Conservation (phyloP, 1,140 invertebrate genomes). For the Coelopa frigida region DNA sequence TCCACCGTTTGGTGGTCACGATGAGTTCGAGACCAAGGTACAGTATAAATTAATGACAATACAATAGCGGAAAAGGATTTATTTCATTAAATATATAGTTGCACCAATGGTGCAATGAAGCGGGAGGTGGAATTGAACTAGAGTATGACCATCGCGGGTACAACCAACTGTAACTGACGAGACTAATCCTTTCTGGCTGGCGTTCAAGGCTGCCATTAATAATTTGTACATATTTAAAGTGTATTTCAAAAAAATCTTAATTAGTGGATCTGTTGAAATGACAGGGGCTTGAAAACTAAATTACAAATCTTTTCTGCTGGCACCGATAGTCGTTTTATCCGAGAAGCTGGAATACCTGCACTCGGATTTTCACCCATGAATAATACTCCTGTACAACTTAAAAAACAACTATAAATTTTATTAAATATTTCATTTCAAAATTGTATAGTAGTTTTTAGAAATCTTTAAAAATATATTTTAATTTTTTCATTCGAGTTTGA, state of each 20-base stretch:
- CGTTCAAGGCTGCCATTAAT: slow-evolving; percentile 59
- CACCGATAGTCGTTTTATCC: slow-evolving; percentile 68
- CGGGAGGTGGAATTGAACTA: slow-evolving; percentile 64
- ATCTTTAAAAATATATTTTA: too few species aligned
- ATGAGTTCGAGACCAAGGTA: slow-evolving; percentile 10
- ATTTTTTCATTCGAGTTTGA: too few species aligned
- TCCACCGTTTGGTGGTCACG: slow-evolving; percentile 61
- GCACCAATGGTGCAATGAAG: slow-evolving; percentile 50
- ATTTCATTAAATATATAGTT: slow-evolving; percentile 57
- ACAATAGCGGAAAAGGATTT: slow-evolving; percentile 54
- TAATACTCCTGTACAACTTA: slow-evolving; percentile 59
- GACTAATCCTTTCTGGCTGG: slow-evolving; percentile 72
- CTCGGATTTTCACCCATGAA: slow-evolving; percentile 77
- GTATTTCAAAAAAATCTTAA: too few species aligned
- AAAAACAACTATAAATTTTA: too few species aligned
- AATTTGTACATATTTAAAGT: slow-evolving; percentile 42
- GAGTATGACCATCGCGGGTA: slow-evolving; percentile 58
- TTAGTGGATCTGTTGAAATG: too few species aligned
- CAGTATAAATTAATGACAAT: background rate
- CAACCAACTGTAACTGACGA: slow-evolving; percentile 60
- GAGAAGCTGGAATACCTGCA: slow-evolving; percentile 59
- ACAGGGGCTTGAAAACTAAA: slow-evolving; percentile 51
- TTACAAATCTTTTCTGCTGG: slow-evolving; percentile 70
- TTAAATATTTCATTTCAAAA: too few species aligned
- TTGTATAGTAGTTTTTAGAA: too few species aligned